phyloP scores from a whole-genome alignment of 1,140 invertebrate genomes.

The Drosophila mauritiana region DNA sequence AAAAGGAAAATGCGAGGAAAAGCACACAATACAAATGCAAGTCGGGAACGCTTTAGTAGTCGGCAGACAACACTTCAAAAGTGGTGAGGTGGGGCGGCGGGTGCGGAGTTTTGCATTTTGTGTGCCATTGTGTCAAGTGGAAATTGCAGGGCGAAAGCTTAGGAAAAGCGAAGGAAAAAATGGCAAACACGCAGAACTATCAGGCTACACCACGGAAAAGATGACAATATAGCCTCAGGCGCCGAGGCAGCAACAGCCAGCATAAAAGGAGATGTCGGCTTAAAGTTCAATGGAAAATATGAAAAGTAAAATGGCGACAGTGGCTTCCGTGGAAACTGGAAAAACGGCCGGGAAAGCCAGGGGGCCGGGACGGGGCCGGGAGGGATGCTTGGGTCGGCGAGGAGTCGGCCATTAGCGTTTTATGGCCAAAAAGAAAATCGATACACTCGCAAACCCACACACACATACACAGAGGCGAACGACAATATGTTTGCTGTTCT shows the following conservation, averaged over 20 bases:
- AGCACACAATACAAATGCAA: constrained; percentile 47
- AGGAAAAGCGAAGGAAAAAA: constrained; percentile 61
- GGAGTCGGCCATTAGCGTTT: constrained; percentile 72
- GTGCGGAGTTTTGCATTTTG: constrained; percentile 74
- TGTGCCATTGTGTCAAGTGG: constrained; percentile 82
- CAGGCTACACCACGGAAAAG: constrained; percentile 65
- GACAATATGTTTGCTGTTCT: neutral
- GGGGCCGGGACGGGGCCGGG: neutral
- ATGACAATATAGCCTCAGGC: constrained; percentile 72
- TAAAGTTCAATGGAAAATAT: constrained; percentile 77
- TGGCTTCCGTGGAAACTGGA: constrained; percentile 41
- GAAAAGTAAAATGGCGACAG: constrained; percentile 72
- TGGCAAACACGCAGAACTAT: constrained; percentile 60
- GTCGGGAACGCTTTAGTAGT: constrained; percentile 58
- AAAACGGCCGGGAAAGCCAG: constrained; percentile 4
- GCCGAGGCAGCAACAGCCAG: constrained; percentile 11
- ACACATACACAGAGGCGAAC: constrained; percentile 2
- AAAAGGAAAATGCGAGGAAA: constrained; percentile 33
- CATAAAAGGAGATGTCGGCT: constrained; percentile 56
- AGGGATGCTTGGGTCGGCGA: constrained; percentile 28
- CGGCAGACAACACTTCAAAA: constrained; percentile 41
- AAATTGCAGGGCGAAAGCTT: constrained; percentile 69
- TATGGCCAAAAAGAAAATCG: constrained; percentile 74
- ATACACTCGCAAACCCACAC: constrained; percentile 26
- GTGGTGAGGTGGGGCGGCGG: neutral